phyloP scores from a whole-genome alignment of 2,888 invertebrate genomes.

The Cerastis leucographa region DNA sequence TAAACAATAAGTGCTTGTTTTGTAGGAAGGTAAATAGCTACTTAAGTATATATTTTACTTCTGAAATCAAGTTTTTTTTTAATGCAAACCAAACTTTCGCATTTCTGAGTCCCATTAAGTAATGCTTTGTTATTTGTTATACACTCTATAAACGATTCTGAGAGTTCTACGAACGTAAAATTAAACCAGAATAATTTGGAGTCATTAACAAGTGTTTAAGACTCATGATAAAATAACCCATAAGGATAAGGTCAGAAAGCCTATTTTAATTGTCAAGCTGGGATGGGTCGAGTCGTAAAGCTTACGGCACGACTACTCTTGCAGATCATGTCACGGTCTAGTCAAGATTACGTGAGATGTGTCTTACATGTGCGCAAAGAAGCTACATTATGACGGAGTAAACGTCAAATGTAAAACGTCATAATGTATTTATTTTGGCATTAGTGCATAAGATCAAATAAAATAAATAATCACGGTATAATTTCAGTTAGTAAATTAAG shows the following conservation, averaged over 20 bases:
- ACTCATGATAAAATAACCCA: not conserved
- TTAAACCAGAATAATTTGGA: not conserved
- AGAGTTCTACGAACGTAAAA: not conserved
- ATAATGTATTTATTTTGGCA: conserved; percentile 7
- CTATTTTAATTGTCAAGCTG: conserved; percentile 27
- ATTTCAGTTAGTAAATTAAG: conserved; percentile 18
- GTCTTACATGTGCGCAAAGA: not conserved
- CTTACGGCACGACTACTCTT: not conserved
- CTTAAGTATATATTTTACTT: not conserved
- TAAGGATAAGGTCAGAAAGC: conserved; percentile 7
- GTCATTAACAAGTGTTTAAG: conserved; percentile 2
- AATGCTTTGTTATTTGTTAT: not conserved
- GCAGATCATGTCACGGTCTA: conserved; percentile 19
- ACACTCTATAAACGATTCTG: too few species aligned
- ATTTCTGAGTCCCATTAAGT: not conserved
- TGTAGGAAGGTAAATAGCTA: conserved; percentile 6
- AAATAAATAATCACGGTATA: conserved; percentile 20
- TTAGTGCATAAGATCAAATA: conserved; percentile 4
- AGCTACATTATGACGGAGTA: not conserved
- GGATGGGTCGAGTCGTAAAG: conserved; percentile 26
- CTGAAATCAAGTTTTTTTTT: not conserved
- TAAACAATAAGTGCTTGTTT: not conserved
- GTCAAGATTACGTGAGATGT: conserved; percentile 4
- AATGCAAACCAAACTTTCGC: not conserved
- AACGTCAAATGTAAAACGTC: not conserved